A percentile compares a stretch with the other conserved stretches of the same genome.
phyloP scores from a whole-genome alignment of 1,140 invertebrate genomes.

The Plutomurus gul region DNA sequence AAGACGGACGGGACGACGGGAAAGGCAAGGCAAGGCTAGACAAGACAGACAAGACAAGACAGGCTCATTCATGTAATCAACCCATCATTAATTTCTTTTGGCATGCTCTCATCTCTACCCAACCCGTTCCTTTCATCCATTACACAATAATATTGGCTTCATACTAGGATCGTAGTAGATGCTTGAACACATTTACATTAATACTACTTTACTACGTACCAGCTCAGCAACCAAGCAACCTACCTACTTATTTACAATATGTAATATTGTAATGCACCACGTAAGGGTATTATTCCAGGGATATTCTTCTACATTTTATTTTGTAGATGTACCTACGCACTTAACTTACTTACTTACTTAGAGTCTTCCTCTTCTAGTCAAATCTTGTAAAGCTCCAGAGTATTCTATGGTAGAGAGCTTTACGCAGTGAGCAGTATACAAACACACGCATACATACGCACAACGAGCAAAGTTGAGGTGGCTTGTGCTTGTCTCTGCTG shows the following conservation, averaged over 20 bases:
- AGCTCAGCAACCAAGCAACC: neutral
- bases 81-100: conserved; percentile 50
- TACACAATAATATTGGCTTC: neutral
- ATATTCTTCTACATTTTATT: neutral
- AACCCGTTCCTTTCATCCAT: neutral
- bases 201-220: too few relatives aligned
- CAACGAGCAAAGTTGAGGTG: too few relatives aligned
- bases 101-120: conserved; percentile 42
- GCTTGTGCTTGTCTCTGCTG: too few relatives aligned
- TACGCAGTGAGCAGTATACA: too few relatives aligned
- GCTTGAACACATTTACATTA: too few relatives aligned
- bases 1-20: conserved; percentile 4
- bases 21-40: neutral
- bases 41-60: conserved; percentile 30
- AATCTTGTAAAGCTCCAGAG: neutral
- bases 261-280: conserved; percentile 5
- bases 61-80: conserved; percentile 42
- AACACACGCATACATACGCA: too few relatives aligned
- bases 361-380: neutral
- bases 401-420: neutral
- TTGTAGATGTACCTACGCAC: neutral
- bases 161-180: too few relatives aligned
- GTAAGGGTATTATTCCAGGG: neutral
- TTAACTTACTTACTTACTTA: neutral
- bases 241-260: neutral